These are phyloP conservation scores for Philereme vetulata DNA, from an alignment of 2,888 invertebrate species.

Conservation along the genomic window DNA sequence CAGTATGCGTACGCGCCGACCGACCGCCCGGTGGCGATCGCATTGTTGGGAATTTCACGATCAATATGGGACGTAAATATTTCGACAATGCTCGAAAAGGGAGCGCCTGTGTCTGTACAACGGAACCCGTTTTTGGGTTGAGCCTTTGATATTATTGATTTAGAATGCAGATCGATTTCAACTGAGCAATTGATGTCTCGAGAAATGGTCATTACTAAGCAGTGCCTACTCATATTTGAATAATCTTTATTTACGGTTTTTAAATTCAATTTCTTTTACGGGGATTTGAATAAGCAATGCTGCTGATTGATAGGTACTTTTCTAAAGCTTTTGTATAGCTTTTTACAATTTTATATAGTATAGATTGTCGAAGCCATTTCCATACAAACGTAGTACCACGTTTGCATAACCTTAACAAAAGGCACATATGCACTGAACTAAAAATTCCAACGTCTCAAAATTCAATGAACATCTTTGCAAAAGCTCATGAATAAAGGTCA, in stretches of 20 bases:
- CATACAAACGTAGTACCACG: no score
- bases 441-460: background rate
- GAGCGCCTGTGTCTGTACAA: conserved; percentile 59
- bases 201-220: conserved; percentile 11
- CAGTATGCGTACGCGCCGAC: conserved; percentile 49
- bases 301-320: no score
- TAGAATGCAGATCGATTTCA: conserved; percentile 24
- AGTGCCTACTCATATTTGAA: conserved; percentile 1
- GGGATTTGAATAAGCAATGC: no score
- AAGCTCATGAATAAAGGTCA: conserved; percentile 18
- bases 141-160: conserved; percentile 25
- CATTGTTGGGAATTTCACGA: conserved; percentile 80
- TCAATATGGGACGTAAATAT: conserved; percentile 80
- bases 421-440: no score
- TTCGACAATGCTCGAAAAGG: conserved; percentile 78
- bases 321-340: no score
- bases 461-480: conserved; percentile 14
- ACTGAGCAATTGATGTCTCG: conserved; percentile 20
- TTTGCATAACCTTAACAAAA: no score
- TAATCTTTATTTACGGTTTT: conserved; percentile 7
- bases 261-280: no score
- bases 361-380: no score
- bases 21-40: conserved; percentile 52
- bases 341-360: no score
- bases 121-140: conserved; percentile 48